Evolutionary conservation across 2,113 vertebrate species (phyloP), one percentile per base, ranked within the genome.

Genomic region (Ciconia boyciana): DNA sequence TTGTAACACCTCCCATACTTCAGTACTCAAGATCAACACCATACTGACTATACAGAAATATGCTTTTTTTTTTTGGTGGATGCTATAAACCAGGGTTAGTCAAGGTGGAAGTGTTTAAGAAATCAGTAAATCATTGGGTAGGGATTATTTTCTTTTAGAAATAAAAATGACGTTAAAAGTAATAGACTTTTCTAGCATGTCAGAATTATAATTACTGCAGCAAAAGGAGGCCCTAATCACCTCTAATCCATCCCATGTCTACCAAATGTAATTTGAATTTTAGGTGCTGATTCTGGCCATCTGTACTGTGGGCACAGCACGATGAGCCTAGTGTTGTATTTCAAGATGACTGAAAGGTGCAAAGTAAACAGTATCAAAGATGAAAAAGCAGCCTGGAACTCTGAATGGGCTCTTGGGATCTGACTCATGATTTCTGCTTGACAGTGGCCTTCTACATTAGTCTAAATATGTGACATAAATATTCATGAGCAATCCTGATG

Each of bases 371-470:
- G 70, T 94, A 83, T 89, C 55, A 91, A 76, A 89, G 77, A 72
- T 34, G 18, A 89, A 93, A 95, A 96, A 89, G 52, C 65, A 92
- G 17, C 62, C 49, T 94, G 76, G 34, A 78, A 85, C 49, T 87
- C 76, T 90, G 71, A 95, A 83, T 86, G 65, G 61, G 68, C 72
- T 92, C 64, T 76, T 89, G 81, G 74, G 87, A 95, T 94, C 93
- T 95, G 89, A 97, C 57, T 92, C 91, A 93, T 86, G 69, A 82
- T 95, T 96, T 96, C 76, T 97, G 46, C 79, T 93, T 97, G 89
- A 94, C 76, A 75, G 85, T 92, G 85, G 52, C 75, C 84, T 94
- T 97, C 96, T 92, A 94, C 7, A 17, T 89, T 91, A 83, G 62
- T 90, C 78, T 91, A 75, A 77, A 81, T 95, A 74, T 93, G 68